phyloP scores from a whole-genome alignment of 2,113 vertebrate species.

The Xiphophorus couchianus region DNA sequence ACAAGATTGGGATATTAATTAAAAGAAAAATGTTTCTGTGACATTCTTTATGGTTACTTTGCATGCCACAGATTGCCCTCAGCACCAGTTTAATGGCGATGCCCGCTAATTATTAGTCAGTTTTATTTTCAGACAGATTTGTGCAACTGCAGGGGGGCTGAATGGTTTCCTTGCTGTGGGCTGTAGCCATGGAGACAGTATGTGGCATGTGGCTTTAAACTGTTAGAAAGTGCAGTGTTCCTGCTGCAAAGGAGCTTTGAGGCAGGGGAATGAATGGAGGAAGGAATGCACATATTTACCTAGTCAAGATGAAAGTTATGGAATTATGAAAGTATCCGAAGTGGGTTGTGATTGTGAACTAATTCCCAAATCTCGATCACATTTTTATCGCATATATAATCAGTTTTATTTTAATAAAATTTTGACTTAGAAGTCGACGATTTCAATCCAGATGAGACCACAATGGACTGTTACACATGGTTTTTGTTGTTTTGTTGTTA shows the following conservation, averaged over 20 bases:
- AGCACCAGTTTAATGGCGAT: neutral
- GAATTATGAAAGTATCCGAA: neutral
- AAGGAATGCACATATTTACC: constrained; percentile 20
- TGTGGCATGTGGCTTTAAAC: constrained; percentile 69
- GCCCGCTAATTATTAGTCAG: constrained; percentile 18
- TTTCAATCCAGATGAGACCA: neutral
- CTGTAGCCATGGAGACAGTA: constrained; percentile 79
- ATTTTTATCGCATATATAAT: too few relatives aligned
- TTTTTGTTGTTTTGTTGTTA: neutral
- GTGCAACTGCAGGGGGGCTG: constrained; percentile 54
- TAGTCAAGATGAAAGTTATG: neutral
- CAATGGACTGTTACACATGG: neutral
- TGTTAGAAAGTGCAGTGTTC: constrained; percentile 44
- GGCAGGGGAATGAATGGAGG: constrained; percentile 25
- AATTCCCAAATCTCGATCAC: neutral
- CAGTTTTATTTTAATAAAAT: neutral
- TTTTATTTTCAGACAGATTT: constrained; percentile 38
- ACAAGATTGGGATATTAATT: too few relatives aligned
- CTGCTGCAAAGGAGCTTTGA: constrained; percentile 36
- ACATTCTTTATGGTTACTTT: neutral
- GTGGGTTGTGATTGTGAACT: neutral
- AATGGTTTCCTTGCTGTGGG: constrained; percentile 68
- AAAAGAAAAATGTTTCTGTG: neutral
- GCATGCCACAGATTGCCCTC: neutral
- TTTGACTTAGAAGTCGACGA: neutral